Evolutionary conservation across 1,140 invertebrate species (phyloP), one percentile per base, ranked within the genome.

Genomic region (Scaptomyza montana): DNA sequence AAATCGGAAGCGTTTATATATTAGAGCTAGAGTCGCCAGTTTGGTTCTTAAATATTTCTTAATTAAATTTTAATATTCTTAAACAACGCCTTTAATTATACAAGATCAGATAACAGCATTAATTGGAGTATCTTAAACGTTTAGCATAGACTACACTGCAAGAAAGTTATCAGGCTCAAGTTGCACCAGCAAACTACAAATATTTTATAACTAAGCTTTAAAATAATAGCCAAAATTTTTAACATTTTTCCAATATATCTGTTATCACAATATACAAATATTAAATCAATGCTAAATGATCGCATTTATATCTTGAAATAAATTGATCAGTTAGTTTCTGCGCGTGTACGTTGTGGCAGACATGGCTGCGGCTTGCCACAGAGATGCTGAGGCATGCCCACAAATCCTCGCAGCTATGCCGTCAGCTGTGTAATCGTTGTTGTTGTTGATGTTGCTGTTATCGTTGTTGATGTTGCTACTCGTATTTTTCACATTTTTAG

Each of bases 401-500:
- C 25, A 30, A 25, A 25, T 51, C 21, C 43, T 30, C 13, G 6
- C 12, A 21, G 41, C 33, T 36, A 47, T 45, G 30, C 54, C 63
- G 43, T 47, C 30, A 54, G 51, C 51, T 55, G 3, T 16, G 28
- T 19, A 13, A 43, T 43, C 53, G 16, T 21, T 55, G 46, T 13
- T 47, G 30, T 13, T 25, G 28, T 21, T 13, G 10, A 7, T 54
- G 50, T 6, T 64, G 49, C n/a, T 13, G 10, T 10, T 54, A 39
- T 6, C 54, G 49, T 33, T 64, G 50, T 53, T 54, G 61, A 19
- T 54, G 55, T 45, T 59, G 46, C 43, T 33, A 49, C 53, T 57
- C 43, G 78, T 77, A 84, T 81, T 87, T 86, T 86, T 87, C 82
- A 79, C 82, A 87, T 87, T 89, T 87, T 82, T 89, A 82, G 76